Percentiles rank a stretch among this genome's conserved stretches.
These are phyloP conservation scores for Trematomus loennbergii DNA, from an alignment of 2,113 vertebrate species.

Conservation along the genomic window DNA sequence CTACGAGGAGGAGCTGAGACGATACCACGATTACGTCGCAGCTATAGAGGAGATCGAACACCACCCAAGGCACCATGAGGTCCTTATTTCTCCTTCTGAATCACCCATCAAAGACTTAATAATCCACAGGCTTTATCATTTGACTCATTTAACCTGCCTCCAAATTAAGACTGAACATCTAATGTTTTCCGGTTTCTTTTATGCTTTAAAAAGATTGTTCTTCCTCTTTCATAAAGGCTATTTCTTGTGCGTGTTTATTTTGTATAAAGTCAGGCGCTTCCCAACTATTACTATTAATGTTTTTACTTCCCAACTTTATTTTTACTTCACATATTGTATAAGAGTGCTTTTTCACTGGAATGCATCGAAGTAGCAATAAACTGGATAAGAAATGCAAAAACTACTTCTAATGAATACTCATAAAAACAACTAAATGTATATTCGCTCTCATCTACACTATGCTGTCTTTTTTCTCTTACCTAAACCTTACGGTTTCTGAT, in stretches of 20 bases:
- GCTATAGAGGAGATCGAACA: conserved; percentile 73
- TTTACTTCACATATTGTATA: not conserved
- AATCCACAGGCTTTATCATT: not conserved
- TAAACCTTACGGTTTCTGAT: not conserved
- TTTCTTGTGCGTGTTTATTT: conserved; percentile 5
- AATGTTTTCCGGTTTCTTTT: conserved; percentile 19
- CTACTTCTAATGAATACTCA: not conserved
- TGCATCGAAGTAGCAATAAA: not conserved
- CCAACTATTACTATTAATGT: not conserved
- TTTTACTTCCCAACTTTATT: conserved; percentile 15
- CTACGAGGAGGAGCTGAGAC: conserved; percentile 83
- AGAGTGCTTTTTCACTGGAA: not conserved
- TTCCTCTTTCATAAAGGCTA: conserved; percentile 8
- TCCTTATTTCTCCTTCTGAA: conserved; percentile 21
- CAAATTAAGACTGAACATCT: not conserved
- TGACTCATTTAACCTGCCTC: not conserved
- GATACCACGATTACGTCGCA: conserved; percentile 80
- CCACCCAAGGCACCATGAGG: conserved; percentile 58
- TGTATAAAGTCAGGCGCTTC: not conserved
- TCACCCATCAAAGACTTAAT: not conserved
- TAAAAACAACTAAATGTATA: not conserved
- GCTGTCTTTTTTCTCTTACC: not conserved
- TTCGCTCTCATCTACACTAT: not conserved
- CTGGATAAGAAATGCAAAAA: not conserved
- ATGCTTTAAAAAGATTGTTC: not conserved